These are phyloP conservation scores for Thereva unica DNA, from an alignment of 2,888 invertebrate genomes.

Conservation along the genomic window DNA sequence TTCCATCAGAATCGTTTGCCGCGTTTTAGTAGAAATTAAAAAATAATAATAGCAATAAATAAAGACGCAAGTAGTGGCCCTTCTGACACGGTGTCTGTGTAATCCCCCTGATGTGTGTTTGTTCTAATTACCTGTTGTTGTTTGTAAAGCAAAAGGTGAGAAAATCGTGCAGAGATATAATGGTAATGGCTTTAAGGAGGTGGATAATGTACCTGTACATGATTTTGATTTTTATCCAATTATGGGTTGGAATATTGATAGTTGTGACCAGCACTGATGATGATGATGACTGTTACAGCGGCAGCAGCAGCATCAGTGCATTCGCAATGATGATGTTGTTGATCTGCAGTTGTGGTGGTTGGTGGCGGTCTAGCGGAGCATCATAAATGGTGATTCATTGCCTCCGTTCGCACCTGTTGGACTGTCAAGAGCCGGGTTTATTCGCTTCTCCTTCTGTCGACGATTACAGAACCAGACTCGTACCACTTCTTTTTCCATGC, in stretches of 20 bases:
- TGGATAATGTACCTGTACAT: constrained; percentile 15
- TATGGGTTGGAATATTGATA: background rate
- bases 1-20: background rate
- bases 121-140: constrained; percentile 21
- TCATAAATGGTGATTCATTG: constrained; percentile 54
- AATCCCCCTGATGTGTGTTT: too few relatives aligned
- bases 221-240: constrained; percentile 9
- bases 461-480: constrained; percentile 95
- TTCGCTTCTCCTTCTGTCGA: constrained; percentile 94
- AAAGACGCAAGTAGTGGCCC: too few relatives aligned
- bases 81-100: too few relatives aligned
- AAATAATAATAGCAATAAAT: too few relatives aligned
- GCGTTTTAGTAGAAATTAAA: too few relatives aligned
- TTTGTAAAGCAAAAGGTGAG: constrained; percentile 5
- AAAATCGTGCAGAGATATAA: background rate
- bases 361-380: constrained; percentile 47
- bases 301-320: background rate
- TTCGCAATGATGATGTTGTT: constrained; percentile 3
- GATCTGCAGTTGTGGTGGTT: background rate
- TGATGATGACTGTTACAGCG: too few relatives aligned
- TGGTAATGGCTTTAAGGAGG: background rate
- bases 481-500: constrained; percentile 97
- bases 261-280: too few relatives aligned
- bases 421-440: constrained; percentile 81
- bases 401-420: constrained; percentile 65